Conservation (phyloP, 64 coral and sea anemone genomes). For the Stylophora pistillata region DNA sequence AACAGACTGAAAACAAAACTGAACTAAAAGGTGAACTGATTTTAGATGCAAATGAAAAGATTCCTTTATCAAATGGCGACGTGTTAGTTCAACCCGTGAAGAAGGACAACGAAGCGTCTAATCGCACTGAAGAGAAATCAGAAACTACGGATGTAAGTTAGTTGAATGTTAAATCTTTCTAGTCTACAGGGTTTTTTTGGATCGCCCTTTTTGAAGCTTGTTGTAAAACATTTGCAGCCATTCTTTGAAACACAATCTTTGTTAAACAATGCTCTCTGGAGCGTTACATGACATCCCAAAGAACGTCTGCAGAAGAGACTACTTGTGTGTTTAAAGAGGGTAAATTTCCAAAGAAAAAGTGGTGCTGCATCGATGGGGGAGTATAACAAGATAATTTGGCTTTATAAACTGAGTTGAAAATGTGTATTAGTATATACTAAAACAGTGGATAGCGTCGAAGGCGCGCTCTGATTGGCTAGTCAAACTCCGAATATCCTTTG, state of each 20-base stretch:
- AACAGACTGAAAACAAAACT: slow-evolving; percentile 18
- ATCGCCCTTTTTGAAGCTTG: background rate
- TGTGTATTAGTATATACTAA: no score
- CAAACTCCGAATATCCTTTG: no score
- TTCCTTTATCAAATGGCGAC: slow-evolving; percentile 15
- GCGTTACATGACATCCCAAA: no score
- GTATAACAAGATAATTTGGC: no score
- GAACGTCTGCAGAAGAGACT: no score
- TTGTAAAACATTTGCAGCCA: background rate
- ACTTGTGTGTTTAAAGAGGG: background rate
- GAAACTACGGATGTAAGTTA: slow-evolving; percentile 41
- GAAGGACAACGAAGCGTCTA: slow-evolving; percentile 1
- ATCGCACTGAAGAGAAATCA: background rate
- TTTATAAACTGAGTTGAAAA: no score
- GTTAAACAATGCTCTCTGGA: no score
- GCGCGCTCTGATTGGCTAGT: no score
- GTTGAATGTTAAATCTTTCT: background rate
- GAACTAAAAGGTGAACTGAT: slow-evolving; percentile 34
- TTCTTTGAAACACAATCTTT: no score
- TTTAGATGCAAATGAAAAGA: background rate
- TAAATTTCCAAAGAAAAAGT: no score
- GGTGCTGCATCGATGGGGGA: no score
- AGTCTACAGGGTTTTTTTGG: background rate
- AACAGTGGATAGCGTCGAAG: no score
- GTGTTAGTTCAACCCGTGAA: background rate